These are phyloP conservation scores for Scleropages formosus DNA, from an alignment of 2,797 vertebrate genomes.

Conservation along the genomic window DNA sequence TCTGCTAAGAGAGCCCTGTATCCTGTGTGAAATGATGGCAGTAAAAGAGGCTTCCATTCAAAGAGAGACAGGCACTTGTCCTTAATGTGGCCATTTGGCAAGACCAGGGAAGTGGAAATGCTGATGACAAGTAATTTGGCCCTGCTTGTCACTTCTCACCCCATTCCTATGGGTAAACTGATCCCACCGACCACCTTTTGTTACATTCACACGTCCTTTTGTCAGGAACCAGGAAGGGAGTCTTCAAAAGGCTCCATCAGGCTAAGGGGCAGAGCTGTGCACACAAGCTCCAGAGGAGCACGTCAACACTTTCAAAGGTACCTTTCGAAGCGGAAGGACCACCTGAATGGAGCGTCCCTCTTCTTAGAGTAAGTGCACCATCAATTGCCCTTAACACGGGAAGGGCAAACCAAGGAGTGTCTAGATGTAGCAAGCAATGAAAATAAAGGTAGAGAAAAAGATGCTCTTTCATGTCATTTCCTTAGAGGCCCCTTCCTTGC, in stretches of 20 bases:
- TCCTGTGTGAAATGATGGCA: too few species aligned
- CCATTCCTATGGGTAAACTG: conserved; percentile 34
- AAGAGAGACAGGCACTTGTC: too few species aligned
- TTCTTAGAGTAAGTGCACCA: conserved; percentile 17
- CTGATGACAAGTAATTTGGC: background rate
- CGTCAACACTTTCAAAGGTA: background rate
- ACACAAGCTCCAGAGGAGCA: background rate
- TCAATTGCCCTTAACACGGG: background rate
- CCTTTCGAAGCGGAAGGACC: background rate
- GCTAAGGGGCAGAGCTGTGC: background rate
- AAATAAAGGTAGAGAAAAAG: background rate
- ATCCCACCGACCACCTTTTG: conserved; percentile 55
- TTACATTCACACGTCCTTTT: conserved; percentile 42
- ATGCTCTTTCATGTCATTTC: background rate
- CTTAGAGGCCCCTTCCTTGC: background rate
- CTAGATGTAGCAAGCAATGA: too few species aligned
- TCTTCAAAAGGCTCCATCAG: conserved; percentile 45
- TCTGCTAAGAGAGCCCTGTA: too few species aligned
- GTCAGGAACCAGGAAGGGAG: conserved; percentile 42
- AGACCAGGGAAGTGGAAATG: too few species aligned
- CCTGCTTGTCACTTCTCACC: conserved; percentile 35
- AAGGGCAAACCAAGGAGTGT: background rate
- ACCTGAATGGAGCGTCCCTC: background rate
- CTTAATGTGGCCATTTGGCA: too few species aligned
- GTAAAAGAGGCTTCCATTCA: too few species aligned